phyloP scores from a whole-genome alignment of 2,888 invertebrate species.

The Caenorhabditis sulstoni region DNA sequence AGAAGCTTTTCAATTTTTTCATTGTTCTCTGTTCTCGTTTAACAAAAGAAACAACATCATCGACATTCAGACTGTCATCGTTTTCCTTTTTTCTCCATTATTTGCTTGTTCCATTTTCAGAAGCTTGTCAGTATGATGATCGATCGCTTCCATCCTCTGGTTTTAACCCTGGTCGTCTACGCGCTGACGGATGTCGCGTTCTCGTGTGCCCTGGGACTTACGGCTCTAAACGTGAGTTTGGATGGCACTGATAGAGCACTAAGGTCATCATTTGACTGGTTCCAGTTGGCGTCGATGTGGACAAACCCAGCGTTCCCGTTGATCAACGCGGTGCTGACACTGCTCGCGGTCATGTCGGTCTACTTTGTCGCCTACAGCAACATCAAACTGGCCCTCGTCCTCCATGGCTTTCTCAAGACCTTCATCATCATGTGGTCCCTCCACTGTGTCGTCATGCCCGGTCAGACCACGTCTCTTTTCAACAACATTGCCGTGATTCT shows the following conservation, averaged over 20 bases:
- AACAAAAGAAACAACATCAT: too few relatives aligned
- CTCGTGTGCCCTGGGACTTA: constrained; percentile 16
- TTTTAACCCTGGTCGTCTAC: constrained; percentile 38
- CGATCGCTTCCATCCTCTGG: constrained; percentile 26
- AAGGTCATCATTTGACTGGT: too few relatives aligned
- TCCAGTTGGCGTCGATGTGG: constrained; percentile 32
- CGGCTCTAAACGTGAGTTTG: constrained; percentile 7
- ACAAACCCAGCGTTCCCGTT: constrained; percentile 28
- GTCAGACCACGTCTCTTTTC: constrained; percentile 3
- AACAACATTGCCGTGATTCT: background rate
- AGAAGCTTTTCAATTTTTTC: too few relatives aligned
- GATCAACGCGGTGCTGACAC: background rate
- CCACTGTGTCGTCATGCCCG: constrained; percentile 15
- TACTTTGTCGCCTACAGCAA: constrained; percentile 42
- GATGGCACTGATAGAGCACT: too few relatives aligned
- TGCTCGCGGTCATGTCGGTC: constrained; percentile 33
- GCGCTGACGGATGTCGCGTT: constrained; percentile 20
- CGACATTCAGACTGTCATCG: too few relatives aligned
- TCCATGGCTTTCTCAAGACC: constrained; percentile 27
- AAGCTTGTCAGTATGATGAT: background rate
- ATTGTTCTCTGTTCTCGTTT: too few relatives aligned
- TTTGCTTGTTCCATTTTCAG: too few relatives aligned
- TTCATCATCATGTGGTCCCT: constrained; percentile 20
- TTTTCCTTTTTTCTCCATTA: too few relatives aligned
- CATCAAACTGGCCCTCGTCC: constrained; percentile 25